Conservation (phyloP, 2,888 invertebrate species). For the Acanthosepion lycidas region DNA sequence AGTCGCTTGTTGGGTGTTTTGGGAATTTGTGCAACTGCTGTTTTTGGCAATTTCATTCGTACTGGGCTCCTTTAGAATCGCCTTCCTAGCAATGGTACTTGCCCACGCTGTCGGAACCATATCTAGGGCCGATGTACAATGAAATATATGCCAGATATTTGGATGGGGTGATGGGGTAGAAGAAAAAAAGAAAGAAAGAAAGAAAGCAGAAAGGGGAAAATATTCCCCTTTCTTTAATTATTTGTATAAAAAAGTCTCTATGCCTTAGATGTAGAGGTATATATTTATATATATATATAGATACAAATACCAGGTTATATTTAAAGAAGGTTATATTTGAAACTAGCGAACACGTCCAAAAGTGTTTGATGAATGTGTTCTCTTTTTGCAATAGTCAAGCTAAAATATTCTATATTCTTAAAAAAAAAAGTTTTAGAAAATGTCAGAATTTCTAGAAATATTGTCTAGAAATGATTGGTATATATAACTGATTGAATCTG, state of each 20-base stretch:
- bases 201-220: neutral
- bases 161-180: neutral
- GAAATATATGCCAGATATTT: neutral
- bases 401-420: neutral
- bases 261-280: neutral
- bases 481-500: neutral
- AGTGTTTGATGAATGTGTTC: neutral
- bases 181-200: neutral
- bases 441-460: neutral
- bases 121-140: conserved; percentile 44
- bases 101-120: conserved; percentile 41
- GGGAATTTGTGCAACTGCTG: conserved; percentile 37
- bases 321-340: neutral
- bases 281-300: neutral
- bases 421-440: neutral
- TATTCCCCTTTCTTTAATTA: neutral
- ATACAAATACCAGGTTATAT: neutral
- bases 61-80: conserved; percentile 41
- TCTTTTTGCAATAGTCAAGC: neutral
- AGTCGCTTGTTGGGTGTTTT: conserved; percentile 38
- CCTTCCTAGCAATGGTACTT: conserved; percentile 45
- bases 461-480: neutral
- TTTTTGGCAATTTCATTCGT: conserved; percentile 46
- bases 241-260: neutral
- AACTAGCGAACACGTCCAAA: neutral